Evolutionary conservation across 1,140 invertebrate genomes (phyloP).

Genomic region (Drosophila aff.): DNA sequence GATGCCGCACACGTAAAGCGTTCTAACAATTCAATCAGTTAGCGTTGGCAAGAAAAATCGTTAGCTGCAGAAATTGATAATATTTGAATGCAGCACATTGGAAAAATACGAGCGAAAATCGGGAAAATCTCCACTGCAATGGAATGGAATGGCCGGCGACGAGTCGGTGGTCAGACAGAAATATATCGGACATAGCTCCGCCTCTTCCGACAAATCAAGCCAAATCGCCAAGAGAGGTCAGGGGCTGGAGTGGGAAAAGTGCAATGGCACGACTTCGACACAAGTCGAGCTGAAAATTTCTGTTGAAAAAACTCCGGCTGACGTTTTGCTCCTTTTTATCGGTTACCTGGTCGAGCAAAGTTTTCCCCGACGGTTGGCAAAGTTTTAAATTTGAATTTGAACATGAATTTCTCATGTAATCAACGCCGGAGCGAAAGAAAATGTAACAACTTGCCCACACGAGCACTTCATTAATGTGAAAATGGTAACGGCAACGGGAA

Average conservation of each 20-base stretch:
- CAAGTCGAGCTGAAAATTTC: conserved; percentile 57
- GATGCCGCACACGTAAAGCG: conserved; percentile 77
- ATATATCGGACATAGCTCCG: conserved; percentile 20
- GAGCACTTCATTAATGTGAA: conserved; percentile 79
- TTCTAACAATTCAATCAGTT: conserved; percentile 83
- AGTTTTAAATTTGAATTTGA: conserved; percentile 74
- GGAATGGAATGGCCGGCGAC: conserved; percentile 42
- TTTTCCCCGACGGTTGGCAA: conserved; percentile 34
- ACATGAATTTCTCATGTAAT: conserved; percentile 82
- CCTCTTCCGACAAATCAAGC: conserved; percentile 37
- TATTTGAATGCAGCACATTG: conserved; percentile 79
- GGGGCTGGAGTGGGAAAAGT: conserved; percentile 4
- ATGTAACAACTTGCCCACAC: conserved; percentile 58
- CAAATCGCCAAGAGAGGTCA: conserved; percentile 3
- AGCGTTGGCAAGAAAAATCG: conserved; percentile 56
- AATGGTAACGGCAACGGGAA: conserved; percentile 53
- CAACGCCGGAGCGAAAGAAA: conserved; percentile 53
- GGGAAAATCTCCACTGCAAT: conserved; percentile 60
- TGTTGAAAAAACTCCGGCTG: conserved; percentile 29
- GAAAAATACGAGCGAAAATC: conserved; percentile 36
- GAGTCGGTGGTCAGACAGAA: conserved; percentile 37
- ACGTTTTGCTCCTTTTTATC: conserved; percentile 15
- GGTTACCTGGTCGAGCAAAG: conserved; percentile 42
- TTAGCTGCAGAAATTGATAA: conserved; percentile 68
- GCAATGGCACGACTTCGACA: conserved; percentile 44